Evolutionary conservation across 1,140 invertebrate species (phyloP), one percentile per base, ranked within the genome.

Genomic region (Potamilus streckersoni): DNA sequence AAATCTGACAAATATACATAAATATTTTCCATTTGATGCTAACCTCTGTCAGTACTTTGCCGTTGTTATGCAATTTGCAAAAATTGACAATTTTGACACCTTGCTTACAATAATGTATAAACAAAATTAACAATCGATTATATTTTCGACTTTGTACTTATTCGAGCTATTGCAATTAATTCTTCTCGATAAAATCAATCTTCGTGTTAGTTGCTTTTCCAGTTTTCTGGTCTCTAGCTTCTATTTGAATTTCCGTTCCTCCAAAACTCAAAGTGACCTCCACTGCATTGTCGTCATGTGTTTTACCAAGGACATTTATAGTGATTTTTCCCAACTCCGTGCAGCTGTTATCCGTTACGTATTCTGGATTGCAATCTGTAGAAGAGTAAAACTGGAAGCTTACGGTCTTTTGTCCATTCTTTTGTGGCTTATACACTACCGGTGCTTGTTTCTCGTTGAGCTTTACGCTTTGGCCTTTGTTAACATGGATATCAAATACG

Each of bases 231-330:
- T 70, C 69, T 20, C 12, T 15, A 19, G 69, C 69, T 16, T 64
- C 61, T 20, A 73, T 61, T 13, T 65, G 31, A 23, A 73, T 73
- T 65, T 73, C 71, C 11, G 71, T 64, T 20, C 71, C 62, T 23
- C 71, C 60, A n/a, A 73, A 73, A n/a, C 23, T 64, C 27, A 73
- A 27, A 57, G 13, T 58, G 16, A 73, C 62, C 31, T 58, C n/a
- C 49, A 73, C 60, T 15, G 15, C 15, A 14, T 49, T 17, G 13
- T 56, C 16, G 2, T 31, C 19, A n/a, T 65, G 38, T 65, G 31
- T 31, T 27, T 57, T 20, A 11, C 6, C 19, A 19, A 73, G 38
- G 56, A 57, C 49, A 5, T 5, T 8, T 49, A 73, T 49, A 6
- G 11, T 27, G 12, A 73, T 23, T 0, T 55, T 58, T 2, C 71